Evolutionary conservation across 2,888 invertebrate genomes (phyloP).

Genomic region (Brassicogethes aeneus): DNA sequence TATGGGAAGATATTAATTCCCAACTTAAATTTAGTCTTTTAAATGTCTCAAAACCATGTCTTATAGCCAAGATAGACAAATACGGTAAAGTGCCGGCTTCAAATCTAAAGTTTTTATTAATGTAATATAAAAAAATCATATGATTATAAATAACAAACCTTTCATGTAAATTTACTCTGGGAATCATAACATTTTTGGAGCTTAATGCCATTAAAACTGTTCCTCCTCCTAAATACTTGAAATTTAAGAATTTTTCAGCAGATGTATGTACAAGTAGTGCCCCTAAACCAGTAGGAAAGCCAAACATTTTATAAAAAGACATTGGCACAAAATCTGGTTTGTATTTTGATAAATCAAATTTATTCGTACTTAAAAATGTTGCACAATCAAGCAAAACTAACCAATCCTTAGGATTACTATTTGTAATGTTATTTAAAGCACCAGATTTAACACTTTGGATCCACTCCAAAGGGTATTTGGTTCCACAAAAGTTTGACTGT

Average conservation of each 20-base stretch:
- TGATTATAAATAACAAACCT: constrained; percentile 45
- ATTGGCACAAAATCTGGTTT: constrained; percentile 85
- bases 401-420: constrained; percentile 44
- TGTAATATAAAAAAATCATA: not conserved
- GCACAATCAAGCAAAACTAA: constrained; percentile 84
- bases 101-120: constrained; percentile 51
- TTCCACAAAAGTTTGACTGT: constrained; percentile 91
- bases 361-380: constrained; percentile 65
- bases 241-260: constrained; percentile 52
- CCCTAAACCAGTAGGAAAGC: constrained; percentile 91
- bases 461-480: constrained; percentile 75
- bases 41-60: constrained; percentile 74
- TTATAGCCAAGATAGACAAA: constrained; percentile 70
- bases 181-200: constrained; percentile 59
- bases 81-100: constrained; percentile 93
- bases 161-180: constrained; percentile 58
- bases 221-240: constrained; percentile 87
- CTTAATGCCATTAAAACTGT: constrained; percentile 81
- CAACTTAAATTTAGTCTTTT: constrained; percentile 56
- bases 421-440: constrained; percentile 39
- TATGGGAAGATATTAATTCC: constrained; percentile 60
- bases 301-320: constrained; percentile 97
- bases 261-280: constrained; percentile 71
- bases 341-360: constrained; percentile 59
- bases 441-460: constrained; percentile 56